These are phyloP conservation scores for Germaria angustata DNA, from an alignment of 2,888 invertebrate species.

Conservation along the genomic window DNA sequence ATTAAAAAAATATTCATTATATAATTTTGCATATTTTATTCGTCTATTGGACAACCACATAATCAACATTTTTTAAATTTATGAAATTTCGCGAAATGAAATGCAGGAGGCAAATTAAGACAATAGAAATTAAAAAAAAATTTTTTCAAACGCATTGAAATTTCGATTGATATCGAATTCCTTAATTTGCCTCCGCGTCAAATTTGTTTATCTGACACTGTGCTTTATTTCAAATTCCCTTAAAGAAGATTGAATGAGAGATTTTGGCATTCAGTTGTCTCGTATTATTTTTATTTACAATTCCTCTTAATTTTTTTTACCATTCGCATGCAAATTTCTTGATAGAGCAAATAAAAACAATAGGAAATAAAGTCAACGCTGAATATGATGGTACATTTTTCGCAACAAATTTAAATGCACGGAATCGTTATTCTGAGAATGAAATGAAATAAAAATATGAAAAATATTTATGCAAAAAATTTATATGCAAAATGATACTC, in stretches of 20 bases:
- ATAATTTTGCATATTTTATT: too few relatives aligned
- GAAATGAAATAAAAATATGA: slow-evolving; percentile 16
- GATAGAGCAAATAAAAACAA: slow-evolving; percentile 30
- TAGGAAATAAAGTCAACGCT: slow-evolving; percentile 19
- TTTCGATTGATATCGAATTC: too few relatives aligned
- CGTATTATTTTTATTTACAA: slow-evolving; percentile 47
- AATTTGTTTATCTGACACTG: too few relatives aligned
- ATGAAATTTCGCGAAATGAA: too few relatives aligned
- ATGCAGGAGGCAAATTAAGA: too few relatives aligned
- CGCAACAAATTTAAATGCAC: slow-evolving; percentile 4
- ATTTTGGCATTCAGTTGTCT: slow-evolving; percentile 28
- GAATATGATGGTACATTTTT: slow-evolving; percentile 27
- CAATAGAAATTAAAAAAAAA: too few relatives aligned
- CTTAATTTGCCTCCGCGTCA: too few relatives aligned
- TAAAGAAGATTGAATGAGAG: background rate
- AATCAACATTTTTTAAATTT: too few relatives aligned
- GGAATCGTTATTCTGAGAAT: background rate
- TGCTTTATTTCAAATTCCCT: too few relatives aligned
- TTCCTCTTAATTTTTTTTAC: slow-evolving; percentile 39
- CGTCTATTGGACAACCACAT: too few relatives aligned
- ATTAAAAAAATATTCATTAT: too few relatives aligned
- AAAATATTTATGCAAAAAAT: slow-evolving; percentile 47
- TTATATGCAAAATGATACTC: slow-evolving; percentile 46
- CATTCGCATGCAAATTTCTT: slow-evolving; percentile 62
- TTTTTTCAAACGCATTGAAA: too few relatives aligned